Conservation (phyloP, 64 coral and sea anemone genomes). For the Stichodactyla helianthus region DNA sequence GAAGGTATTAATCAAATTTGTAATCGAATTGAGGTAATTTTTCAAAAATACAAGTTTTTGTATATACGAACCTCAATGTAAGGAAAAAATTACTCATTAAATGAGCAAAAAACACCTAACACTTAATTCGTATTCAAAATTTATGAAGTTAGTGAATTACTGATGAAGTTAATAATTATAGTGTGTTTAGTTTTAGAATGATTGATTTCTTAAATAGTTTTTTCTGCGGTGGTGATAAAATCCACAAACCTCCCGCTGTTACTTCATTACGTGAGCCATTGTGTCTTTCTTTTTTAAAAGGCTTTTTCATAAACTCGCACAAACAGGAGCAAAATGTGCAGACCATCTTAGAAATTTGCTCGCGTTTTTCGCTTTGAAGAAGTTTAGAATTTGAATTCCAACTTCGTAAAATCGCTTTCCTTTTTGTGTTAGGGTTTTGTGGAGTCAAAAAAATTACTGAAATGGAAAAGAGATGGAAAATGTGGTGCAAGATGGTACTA, state of each 20-base stretch:
- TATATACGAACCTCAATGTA: background rate
- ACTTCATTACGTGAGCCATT: background rate
- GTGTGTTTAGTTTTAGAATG: background rate
- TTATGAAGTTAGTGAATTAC: background rate
- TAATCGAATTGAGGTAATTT: background rate
- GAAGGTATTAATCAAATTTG: conserved; percentile 5
- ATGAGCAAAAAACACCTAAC: background rate
- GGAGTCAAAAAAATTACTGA: background rate
- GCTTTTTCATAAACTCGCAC: background rate
- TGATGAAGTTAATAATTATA: background rate
- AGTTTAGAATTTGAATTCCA: background rate
- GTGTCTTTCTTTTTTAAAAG: background rate
- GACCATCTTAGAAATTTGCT: background rate
- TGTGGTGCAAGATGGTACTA: background rate
- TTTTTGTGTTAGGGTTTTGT: background rate
- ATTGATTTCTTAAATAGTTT: background rate
- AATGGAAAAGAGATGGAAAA: background rate
- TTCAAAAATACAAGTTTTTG: background rate
- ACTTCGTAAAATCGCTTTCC: background rate
- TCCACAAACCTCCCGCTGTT: background rate
- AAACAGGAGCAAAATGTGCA: conserved; percentile 1
- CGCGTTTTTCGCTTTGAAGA: background rate
- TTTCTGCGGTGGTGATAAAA: background rate
- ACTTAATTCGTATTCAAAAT: background rate
- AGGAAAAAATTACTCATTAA: background rate